phyloP scores from a whole-genome alignment of 2,113 vertebrate species.

The Chaetodon trifascialis region DNA sequence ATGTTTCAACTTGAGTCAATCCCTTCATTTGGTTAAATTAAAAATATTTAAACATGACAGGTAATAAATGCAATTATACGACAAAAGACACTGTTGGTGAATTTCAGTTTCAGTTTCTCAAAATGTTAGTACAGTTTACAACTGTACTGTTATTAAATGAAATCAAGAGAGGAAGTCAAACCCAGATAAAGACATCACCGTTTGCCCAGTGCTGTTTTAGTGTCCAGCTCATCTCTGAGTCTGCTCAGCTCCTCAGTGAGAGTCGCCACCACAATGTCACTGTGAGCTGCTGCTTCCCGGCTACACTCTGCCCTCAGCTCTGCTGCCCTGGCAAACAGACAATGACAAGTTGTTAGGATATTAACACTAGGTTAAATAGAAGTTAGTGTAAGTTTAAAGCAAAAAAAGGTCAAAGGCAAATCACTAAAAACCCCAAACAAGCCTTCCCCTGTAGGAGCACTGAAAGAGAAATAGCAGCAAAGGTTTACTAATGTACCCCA shows the following conservation, averaged over 20 bases:
- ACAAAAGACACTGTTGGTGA: background rate
- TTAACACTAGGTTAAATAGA: background rate
- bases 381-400: background rate
- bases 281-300: constrained; percentile 86
- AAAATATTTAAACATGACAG: background rate
- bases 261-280: constrained; percentile 83
- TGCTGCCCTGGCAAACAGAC: constrained; percentile 81
- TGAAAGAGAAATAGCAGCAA: background rate
- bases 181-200: constrained; percentile 79
- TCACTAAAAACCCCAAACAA: background rate
- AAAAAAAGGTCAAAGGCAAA: background rate
- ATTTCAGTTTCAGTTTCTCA: background rate
- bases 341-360: background rate
- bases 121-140: background rate
- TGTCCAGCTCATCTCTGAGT: constrained; percentile 86
- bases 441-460: background rate
- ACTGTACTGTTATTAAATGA: no score
- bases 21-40: background rate
- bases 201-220: constrained; percentile 85
- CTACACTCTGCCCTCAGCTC: constrained; percentile 88
- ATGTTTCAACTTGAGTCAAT: background rate
- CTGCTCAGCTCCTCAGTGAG: constrained; percentile 86
- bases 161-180: background rate
- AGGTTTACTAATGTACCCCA: background rate
- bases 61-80: background rate